Evolutionary conservation across 2,888 invertebrate genomes (phyloP).

Genomic region (Trachelus troglodyta): DNA sequence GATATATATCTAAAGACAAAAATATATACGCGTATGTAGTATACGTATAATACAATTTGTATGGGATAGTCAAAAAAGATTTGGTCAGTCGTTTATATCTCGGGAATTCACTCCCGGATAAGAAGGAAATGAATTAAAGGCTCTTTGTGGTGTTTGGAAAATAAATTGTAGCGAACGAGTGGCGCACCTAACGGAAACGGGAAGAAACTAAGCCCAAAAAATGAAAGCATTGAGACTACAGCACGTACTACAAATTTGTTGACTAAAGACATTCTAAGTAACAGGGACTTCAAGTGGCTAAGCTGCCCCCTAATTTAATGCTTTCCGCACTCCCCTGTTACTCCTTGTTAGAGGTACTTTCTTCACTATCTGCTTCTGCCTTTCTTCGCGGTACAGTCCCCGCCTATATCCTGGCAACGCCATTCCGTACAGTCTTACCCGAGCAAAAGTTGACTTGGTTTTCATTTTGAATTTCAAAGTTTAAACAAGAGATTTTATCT

Average conservation of each 20-base stretch:
- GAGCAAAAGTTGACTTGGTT: constrained; percentile 24
- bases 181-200: background rate
- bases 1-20: constrained; percentile 5
- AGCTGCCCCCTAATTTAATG: constrained; percentile 30
- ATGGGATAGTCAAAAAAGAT: background rate
- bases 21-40: background rate
- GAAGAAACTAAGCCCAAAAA: constrained; percentile 11
- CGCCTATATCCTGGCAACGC: background rate
- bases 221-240: constrained; percentile 10
- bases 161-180: background rate
- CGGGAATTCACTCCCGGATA: background rate
- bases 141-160: background rate
- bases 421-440: constrained; percentile 4
- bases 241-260: constrained; percentile 23
- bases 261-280: constrained; percentile 25
- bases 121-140: background rate
- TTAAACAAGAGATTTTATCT: constrained; percentile 48
- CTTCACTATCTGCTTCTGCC: constrained; percentile 14
- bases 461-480: constrained; percentile 43
- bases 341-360: constrained; percentile 3
- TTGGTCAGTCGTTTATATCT: background rate
- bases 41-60: background rate
- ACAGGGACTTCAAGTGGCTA: constrained; percentile 18
- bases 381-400: constrained; percentile 1
- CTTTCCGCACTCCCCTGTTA: constrained; percentile 13